phyloP scores from a whole-genome alignment of 2,797 vertebrate genomes.

The Phoeniculus purpureus region DNA sequence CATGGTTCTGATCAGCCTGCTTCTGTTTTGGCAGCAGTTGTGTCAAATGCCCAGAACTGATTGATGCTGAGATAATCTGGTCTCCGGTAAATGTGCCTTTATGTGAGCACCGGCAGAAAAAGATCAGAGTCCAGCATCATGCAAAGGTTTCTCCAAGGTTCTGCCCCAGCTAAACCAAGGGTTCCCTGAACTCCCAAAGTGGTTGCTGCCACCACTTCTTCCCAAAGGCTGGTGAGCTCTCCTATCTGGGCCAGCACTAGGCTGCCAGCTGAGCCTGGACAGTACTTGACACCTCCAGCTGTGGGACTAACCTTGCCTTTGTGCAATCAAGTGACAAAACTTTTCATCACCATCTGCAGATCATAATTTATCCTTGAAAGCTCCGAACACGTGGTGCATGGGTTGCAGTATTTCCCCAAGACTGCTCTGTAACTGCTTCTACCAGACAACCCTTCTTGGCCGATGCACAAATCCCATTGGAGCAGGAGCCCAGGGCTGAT shows the following conservation, averaged over 20 bases:
- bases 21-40: background rate
- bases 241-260: background rate
- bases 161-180: background rate
- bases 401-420: background rate
- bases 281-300: background rate
- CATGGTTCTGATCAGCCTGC: background rate
- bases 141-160: background rate
- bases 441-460: background rate
- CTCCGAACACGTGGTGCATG: background rate
- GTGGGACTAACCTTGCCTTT: background rate
- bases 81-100: background rate
- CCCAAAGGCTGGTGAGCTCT: background rate
- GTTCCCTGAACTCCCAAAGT: background rate
- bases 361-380: background rate
- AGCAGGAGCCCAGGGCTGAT: background rate
- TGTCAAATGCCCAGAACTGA: background rate
- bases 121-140: no score
- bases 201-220: fast-evolving
- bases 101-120: background rate
- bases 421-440: fast-evolving
- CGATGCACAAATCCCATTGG: background rate
- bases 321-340: background rate
- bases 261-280: background rate
- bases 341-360: background rate
- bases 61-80: background rate